Base-by-base conservation (phyloP, 2,888 invertebrate genomes). In the Phasia obesa region DNA sequence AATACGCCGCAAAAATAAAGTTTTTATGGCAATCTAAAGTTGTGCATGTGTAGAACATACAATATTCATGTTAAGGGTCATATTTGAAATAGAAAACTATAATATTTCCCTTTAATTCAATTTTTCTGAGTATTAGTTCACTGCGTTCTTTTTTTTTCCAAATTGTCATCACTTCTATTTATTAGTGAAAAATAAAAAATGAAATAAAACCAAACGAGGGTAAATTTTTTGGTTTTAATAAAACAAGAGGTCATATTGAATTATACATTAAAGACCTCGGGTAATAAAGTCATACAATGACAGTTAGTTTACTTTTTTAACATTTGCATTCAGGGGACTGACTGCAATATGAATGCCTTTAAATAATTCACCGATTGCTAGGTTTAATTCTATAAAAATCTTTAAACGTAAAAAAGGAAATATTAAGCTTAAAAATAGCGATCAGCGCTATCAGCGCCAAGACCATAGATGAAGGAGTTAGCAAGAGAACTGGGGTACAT, bases 61-160 rank as follows among this genome's bases (percentile, higher is more conserved):
- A 47, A 64, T 49, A 78, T 71, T 78, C 64, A 78, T 78, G 70
- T 76, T 62, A 23, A 23, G 55, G 57, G 49, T 71, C 49, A 71
- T 51, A 77, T 69, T 53, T 42, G 19, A 55, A 53, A 35, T 4
- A 44, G n/a, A 51, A 51, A 62, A 62, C 17, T 51, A 0, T 13
- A n/a, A 11, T 11, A n/a, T 17, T 76, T 25, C 31, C 25, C 51
- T 62, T 44, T 69, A 69, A 76, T 60, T 59, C n/a, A 23, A 25
- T 57, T 38, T 59, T 67, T 49, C n/a, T 21, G 5, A 6, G 47
- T 44, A 27, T 51, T 49, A 31, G 42, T 44, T 51, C 15, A 13
- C 55, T 25, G 27, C 13, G 17, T 15, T 23, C 7, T 23, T 44
- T 7, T 51, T 53, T 53, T 64, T 21, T 5, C n/a, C 4, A 65